Evolutionary conservation across 1,140 invertebrate genomes (phyloP), one percentile per base, ranked within the genome.

Genomic region (Drosophila arizonae): DNA sequence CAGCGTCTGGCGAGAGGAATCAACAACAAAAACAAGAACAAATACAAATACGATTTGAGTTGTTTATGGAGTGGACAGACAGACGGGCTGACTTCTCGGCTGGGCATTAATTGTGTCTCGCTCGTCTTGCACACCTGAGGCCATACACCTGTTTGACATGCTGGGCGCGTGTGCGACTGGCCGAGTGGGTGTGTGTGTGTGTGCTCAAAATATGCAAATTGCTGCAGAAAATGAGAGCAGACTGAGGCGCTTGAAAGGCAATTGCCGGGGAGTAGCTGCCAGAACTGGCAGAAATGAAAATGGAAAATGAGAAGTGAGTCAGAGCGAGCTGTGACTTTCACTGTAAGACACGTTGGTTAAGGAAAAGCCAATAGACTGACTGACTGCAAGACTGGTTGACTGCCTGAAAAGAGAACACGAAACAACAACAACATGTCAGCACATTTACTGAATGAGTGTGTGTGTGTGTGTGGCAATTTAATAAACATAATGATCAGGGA

Each of bases 401-500:
- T 36, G 28, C 26, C 6, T n/a, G 5, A 54, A 70, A 70, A 41
- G 60, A 61, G 65, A 70, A 60, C 54, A 41, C 58, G 57, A 74
- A 74, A 54, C 43, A 30, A 48, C 26, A 60, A 48, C 43, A 33
- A 9, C 43, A 45, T 45, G 43, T 17, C 43, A 45, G 36, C 36
- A 39, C 11, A 4, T 30, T 30, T 6, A 11, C 36, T 33, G 6
- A 60, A 3, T 39, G 17, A 2, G 21, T 2, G 21, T 62, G 8
- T 57, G 24, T 63, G 33, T 69, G 79, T 67, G 69, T 76, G 64
- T 72, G 73, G 55, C 72, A 86, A 79, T 87, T 88, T 87, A 77
- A 87, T 87, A 82, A 87, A 74, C 71, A 74, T 81, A 79, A 82
- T 82, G 70, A 84, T 84, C 64, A 76, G 36, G 9, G 58, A 8